Evolutionary conservation across 2,888 invertebrate genomes (phyloP).

Genomic region (Rhingia campestris): DNA sequence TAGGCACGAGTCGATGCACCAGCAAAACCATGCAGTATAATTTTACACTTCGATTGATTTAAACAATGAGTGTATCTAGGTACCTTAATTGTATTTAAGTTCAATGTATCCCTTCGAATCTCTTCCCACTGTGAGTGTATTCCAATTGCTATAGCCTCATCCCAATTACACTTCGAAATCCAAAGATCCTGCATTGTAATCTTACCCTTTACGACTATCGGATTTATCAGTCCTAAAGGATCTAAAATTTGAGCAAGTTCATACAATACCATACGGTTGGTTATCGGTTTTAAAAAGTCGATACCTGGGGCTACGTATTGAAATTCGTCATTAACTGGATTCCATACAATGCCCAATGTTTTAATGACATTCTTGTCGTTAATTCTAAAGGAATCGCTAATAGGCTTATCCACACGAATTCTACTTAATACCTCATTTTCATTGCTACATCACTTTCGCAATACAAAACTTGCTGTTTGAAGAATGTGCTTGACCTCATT

Average conservation of each 20-base stretch:
- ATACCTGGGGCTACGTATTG: no score
- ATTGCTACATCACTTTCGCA: conserved; percentile 45
- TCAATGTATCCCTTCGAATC: neutral
- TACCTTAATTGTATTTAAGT: neutral
- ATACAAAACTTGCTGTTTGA: conserved; percentile 18
- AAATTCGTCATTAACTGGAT: conserved; percentile 26
- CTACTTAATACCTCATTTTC: neutral
- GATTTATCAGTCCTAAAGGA: no score
- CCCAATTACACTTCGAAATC: conserved; percentile 19
- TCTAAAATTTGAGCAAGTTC: no score
- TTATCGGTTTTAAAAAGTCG: no score
- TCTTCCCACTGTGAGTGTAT: conserved; percentile 6
- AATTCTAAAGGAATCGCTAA: neutral
- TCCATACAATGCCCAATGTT: conserved; percentile 47
- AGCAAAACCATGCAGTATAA: conserved; percentile 18
- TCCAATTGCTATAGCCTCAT: neutral
- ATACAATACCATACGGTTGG: no score
- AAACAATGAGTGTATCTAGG: neutral
- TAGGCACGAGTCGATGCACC: conserved; percentile 34
- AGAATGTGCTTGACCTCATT: no score
- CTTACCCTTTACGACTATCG: no score
- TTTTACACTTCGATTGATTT: neutral
- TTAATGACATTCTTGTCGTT: conserved; percentile 39
- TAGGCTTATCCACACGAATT: neutral
- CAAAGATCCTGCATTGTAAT: conserved; percentile 56